A percentile compares a stretch with the other conserved stretches of the same genome.
Evolutionary conservation across 2,797 vertebrate species (phyloP).

Genomic region (Lacerta bilineata): DNA sequence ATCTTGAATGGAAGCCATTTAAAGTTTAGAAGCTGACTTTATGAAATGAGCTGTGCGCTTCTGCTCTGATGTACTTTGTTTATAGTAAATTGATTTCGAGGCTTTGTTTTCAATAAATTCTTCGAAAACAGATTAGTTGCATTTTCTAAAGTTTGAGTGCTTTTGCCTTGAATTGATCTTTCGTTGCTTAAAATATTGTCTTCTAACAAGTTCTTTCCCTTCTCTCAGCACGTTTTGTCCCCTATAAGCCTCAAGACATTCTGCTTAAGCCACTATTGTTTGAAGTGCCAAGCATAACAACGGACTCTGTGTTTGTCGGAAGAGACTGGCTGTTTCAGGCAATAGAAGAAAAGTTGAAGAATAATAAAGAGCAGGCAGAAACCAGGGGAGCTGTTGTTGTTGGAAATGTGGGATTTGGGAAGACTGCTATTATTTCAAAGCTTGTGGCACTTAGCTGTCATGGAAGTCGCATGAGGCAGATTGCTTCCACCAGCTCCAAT

Average conservation of each 20-base stretch:
- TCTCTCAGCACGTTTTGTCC: constrained; percentile 88
- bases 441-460: constrained; percentile 98
- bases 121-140: constrained; percentile 6
- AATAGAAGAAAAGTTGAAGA: constrained; percentile 88
- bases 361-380: constrained; percentile 78
- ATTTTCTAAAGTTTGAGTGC: background rate
- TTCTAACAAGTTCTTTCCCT: constrained; percentile 58
- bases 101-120: background rate
- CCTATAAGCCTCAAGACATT: constrained; percentile 97
- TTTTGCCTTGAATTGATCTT: constrained; percentile 26
- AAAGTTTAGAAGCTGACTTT: background rate
- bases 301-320: constrained; percentile 96
- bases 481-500: constrained; percentile 92
- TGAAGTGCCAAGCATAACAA: constrained; percentile 98
- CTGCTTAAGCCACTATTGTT: constrained; percentile 97
- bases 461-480: constrained; percentile 97
- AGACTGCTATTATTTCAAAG: constrained; percentile 94
- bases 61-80: background rate
- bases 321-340: constrained; percentile 95
- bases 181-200: constrained; percentile 29
- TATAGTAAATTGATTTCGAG: background rate
- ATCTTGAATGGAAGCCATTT: background rate
- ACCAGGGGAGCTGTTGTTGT: constrained; percentile 88
- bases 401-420: constrained; percentile 95
- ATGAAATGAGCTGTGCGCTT: background rate